A percentile compares a stretch with the other conserved stretches of the same genome.
phyloP scores from a whole-genome alignment of 2,888 invertebrate genomes.

The Sarcophaga rosellei region DNA sequence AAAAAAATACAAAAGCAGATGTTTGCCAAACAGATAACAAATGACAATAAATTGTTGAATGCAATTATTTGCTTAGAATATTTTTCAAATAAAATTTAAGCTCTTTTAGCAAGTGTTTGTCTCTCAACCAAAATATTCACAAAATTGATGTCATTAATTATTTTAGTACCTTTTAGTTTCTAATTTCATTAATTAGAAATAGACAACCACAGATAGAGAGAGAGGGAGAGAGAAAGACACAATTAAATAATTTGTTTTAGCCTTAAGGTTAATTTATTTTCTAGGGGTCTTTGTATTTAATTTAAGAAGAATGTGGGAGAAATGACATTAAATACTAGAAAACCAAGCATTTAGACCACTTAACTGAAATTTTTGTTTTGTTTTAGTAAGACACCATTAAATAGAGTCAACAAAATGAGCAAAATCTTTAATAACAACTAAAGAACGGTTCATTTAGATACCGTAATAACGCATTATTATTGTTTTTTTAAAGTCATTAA shows the following conservation, averaged over 20 bases:
- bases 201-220: too few relatives aligned
- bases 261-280: too few relatives aligned
- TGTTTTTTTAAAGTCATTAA: neutral
- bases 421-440: neutral
- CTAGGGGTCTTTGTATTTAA: neutral
- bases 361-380: slow-evolving; percentile 25
- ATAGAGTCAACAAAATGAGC: neutral
- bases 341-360: slow-evolving; percentile 23
- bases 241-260: too few relatives aligned
- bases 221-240: too few relatives aligned
- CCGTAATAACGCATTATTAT: neutral
- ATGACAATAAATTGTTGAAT: slow-evolving; percentile 59
- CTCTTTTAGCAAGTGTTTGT: neutral
- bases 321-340: slow-evolving; percentile 57
- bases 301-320: slow-evolving; percentile 55
- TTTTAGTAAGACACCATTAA: neutral
- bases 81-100: slow-evolving; percentile 3
- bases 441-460: slow-evolving; percentile 29
- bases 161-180: neutral
- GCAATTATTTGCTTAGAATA: neutral
- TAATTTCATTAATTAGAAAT: neutral
- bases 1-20: slow-evolving; percentile 56
- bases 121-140: neutral
- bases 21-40: slow-evolving; percentile 58
- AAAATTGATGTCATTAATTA: slow-evolving; percentile 35